These are phyloP conservation scores for Calameuta pallipes DNA, from an alignment of 2,888 invertebrate species.

Conservation along the genomic window DNA sequence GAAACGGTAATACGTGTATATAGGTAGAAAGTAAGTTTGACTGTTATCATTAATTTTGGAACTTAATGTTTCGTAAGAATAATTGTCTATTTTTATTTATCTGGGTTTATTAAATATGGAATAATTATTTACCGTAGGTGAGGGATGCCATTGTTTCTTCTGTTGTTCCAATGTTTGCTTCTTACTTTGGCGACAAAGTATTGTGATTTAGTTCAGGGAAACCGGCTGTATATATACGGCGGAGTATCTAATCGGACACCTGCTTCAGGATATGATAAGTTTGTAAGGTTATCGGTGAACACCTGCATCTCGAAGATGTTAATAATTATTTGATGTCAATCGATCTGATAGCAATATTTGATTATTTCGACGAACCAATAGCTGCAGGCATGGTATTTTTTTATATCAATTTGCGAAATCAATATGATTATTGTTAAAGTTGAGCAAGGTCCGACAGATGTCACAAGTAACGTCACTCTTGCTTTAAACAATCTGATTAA, in stretches of 20 bases:
- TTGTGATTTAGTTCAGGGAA: neutral
- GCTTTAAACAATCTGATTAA: too few relatives aligned
- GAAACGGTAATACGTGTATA: neutral
- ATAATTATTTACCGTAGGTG: neutral
- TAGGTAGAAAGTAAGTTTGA: neutral
- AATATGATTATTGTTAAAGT: neutral
- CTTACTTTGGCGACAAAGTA: neutral
- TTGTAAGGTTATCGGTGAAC: slow-evolving; percentile 1
- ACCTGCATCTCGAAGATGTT: neutral
- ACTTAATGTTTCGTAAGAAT: neutral
- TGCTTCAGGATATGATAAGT: slow-evolving; percentile 20
- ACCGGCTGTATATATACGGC: slow-evolving; percentile 16
- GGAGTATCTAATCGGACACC: slow-evolving; percentile 24
- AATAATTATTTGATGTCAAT: neutral
- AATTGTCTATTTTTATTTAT: neutral
- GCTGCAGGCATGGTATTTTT: neutral
- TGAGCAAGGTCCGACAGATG: neutral
- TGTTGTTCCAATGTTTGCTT: neutral
- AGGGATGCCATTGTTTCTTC: neutral
- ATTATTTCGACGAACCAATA: neutral
- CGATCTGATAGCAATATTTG: neutral
- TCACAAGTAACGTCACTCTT: neutral
- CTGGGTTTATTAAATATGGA: neutral
- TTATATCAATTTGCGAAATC: neutral
- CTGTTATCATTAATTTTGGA: neutral